These are phyloP conservation scores for Centropyge bicolor DNA, from an alignment of 2,797 vertebrate genomes.

Conservation along the genomic window DNA sequence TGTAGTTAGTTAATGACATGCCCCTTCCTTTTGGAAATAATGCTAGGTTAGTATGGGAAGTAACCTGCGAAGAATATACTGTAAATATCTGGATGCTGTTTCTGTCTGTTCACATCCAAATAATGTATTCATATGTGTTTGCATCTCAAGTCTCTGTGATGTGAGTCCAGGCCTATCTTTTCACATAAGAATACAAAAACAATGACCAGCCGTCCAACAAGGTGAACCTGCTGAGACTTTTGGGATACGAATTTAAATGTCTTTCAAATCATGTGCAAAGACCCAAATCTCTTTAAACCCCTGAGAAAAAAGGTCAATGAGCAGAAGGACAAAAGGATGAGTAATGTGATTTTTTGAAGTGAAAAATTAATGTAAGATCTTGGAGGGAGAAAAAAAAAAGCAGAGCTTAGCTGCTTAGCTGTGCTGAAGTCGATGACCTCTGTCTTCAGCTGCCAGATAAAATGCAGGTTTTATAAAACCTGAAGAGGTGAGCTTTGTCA, in stretches of 20 bases:
- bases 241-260: slow-evolving; percentile 14
- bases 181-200: background rate
- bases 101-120: background rate
- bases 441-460: slow-evolving; percentile 9
- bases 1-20: background rate
- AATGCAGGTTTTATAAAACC: slow-evolving; percentile 9
- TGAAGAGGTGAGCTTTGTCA: slow-evolving; percentile 13
- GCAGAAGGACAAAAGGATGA: slow-evolving; percentile 21
- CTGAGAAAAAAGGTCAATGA: slow-evolving; percentile 30
- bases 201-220: slow-evolving; percentile 8
- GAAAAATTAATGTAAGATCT: slow-evolving; percentile 21
- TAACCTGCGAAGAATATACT: background rate
- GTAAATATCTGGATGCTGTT: slow-evolving; percentile 1
- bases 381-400: background rate
- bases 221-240: background rate
- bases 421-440: slow-evolving; percentile 15
- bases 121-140: background rate
- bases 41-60: background rate
- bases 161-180: background rate
- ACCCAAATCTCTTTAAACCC: slow-evolving; percentile 15
- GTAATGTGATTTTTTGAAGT: slow-evolving; percentile 28
- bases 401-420: background rate
- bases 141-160: background rate
- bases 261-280: slow-evolving; percentile 18
- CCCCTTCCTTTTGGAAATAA: background rate